phyloP scores from a whole-genome alignment of 2,113 vertebrate genomes.

The Alouatta palliata region DNA sequence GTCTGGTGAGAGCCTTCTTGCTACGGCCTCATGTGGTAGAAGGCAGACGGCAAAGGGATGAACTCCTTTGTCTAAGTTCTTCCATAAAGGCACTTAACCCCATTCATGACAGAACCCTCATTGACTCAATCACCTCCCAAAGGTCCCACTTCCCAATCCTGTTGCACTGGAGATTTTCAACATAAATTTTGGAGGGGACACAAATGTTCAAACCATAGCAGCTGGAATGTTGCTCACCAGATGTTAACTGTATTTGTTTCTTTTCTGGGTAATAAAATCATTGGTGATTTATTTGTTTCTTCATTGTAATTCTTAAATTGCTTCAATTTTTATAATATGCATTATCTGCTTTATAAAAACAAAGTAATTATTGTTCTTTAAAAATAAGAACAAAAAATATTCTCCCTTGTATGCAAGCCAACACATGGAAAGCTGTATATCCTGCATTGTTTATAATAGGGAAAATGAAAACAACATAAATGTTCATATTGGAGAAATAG shows the following conservation, averaged over 20 bases:
- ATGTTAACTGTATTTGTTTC: neutral
- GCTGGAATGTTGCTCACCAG: neutral
- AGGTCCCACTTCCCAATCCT: neutral
- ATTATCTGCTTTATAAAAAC: conserved; percentile 24
- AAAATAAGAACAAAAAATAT: neutral
- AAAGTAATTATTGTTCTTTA: neutral
- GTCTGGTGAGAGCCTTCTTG: neutral
- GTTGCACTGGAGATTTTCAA: neutral
- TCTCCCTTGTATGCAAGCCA: neutral
- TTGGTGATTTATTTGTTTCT: neutral
- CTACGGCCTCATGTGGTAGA: neutral
- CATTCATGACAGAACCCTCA: neutral
- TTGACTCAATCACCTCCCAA: neutral
- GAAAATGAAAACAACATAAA: conserved; percentile 4
- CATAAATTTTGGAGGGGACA: neutral
- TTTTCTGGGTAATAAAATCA: neutral
- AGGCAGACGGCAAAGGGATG: neutral
- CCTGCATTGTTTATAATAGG: neutral
- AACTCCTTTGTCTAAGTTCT: neutral
- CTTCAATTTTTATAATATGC: conserved; percentile 12
- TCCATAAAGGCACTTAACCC: neutral
- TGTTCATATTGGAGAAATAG: neutral
- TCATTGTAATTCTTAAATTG: neutral
- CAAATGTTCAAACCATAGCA: neutral
- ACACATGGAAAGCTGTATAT: conserved; percentile 10